These are phyloP conservation scores for Chloroceryle amazona DNA, from an alignment of 2,797 vertebrate genomes.

Conservation along the genomic window DNA sequence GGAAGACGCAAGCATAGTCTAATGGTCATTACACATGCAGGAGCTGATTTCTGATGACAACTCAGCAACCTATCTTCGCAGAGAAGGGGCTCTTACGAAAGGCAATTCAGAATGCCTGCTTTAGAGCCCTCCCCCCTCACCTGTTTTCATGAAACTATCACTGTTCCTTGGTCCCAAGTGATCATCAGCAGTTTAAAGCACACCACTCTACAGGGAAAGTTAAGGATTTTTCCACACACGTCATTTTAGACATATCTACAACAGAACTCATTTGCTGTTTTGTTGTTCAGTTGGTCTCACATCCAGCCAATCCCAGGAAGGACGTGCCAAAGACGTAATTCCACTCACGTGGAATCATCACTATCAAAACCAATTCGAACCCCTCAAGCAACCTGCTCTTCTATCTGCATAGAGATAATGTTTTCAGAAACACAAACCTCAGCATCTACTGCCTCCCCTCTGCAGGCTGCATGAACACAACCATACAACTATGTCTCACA, in stretches of 20 bases:
- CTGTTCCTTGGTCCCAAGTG: not conserved
- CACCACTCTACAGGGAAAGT: not conserved
- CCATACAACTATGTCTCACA: not conserved
- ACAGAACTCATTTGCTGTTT: not conserved
- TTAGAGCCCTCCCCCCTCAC: not conserved
- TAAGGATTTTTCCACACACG: rapidly evolving
- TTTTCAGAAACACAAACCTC: not conserved
- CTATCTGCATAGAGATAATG: not conserved
- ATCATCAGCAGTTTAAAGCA: not conserved
- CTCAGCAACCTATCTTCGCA: not conserved
- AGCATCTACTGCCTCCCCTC: not conserved
- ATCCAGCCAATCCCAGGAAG: not conserved
- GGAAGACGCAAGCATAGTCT: not conserved
- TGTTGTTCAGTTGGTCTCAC: not conserved
- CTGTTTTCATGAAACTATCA: too few relatives aligned
- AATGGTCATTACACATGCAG: not conserved
- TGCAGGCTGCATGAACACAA: not conserved
- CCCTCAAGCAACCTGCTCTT: not conserved
- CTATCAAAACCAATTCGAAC: not conserved
- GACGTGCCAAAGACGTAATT: not conserved
- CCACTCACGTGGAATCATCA: not conserved
- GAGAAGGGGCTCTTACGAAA: not conserved
- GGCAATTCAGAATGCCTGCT: rapidly evolving
- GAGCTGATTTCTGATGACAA: not conserved
- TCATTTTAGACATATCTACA: not conserved